Evolutionary conservation across 2,797 vertebrate species (phyloP), one percentile per base, ranked within the genome.

Genomic region (Semotilus atromaculatus): DNA sequence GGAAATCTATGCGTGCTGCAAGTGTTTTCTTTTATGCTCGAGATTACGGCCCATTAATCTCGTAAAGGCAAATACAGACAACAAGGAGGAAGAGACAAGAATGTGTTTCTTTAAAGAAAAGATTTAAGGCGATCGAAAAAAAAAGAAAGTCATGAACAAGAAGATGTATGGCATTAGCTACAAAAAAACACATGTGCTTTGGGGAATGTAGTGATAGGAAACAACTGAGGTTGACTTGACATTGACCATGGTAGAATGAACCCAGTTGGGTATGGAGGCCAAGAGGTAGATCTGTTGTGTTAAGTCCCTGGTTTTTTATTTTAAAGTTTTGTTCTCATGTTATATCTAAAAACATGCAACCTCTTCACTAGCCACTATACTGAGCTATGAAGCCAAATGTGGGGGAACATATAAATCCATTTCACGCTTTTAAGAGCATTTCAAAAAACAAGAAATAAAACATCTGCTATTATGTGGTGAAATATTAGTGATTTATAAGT

Each of bases 1-100:
- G 88, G 82, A 93, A 92, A 91, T 90, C 81, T 89, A 83, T 85
- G 87, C 85, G 68, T 92, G 82, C 82, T 76, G 72, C 60, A 88
- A 86, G 83, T 86, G 83, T 86, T 89, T 87, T 88, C 83, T 89
- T 85, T 93, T 60, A 86, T 87, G 77, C 60, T 84, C 66, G n/a
- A 87, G 83, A 88, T 86, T 85, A 88, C 5, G 23, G 81, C 81
- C 87, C 88, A 90, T 90, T 90, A 86, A 81, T 90, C 87, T 90
- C 21, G 38, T 87, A 67, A 88, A 53, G 4, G 9, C 51, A 76
- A 84, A 75, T 76, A 79, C 55, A 43, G 85, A 87, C 66, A 89
- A 88, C 83, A 90, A 87, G 72, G 71, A 43, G 60, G 73, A 81
- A 70, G 62, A 80, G 38, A 70, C 45, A 40, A 70, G 75, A 21